Evolutionary conservation across 2,888 invertebrate genomes (phyloP).

Genomic region (Cremastobaeus sp.): DNA sequence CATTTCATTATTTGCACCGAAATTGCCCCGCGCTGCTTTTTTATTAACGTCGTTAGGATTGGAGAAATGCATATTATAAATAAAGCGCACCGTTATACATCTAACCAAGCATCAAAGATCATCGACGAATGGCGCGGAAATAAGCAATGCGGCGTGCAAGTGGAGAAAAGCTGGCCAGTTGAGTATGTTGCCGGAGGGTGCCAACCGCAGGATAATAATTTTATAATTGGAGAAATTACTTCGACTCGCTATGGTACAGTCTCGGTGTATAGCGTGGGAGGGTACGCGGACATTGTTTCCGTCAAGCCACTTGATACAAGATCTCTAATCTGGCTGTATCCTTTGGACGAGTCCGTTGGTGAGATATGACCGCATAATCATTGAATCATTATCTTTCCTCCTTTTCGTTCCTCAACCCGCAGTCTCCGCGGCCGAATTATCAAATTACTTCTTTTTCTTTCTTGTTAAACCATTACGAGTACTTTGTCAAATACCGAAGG

Average conservation of each 20-base stretch:
- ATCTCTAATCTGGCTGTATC: slow-evolving; percentile 70
- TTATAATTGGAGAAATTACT: slow-evolving; percentile 78
- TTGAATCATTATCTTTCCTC: slow-evolving; percentile 76
- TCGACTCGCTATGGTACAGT: slow-evolving; percentile 75
- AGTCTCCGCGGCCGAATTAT: slow-evolving; percentile 71
- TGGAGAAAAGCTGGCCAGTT: slow-evolving; percentile 65
- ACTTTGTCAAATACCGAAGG: slow-evolving; percentile 69
- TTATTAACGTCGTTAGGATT: slow-evolving; percentile 4
- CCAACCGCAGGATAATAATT: slow-evolving; percentile 78
- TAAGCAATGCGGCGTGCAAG: slow-evolving; percentile 65
- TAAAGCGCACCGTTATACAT: slow-evolving; percentile 45
- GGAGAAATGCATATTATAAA: slow-evolving; percentile 30
- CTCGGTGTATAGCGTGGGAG: slow-evolving; percentile 75
- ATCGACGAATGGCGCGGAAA: slow-evolving; percentile 57
- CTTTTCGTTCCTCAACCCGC: slow-evolving; percentile 57
- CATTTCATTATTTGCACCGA: too few species aligned
- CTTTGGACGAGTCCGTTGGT: slow-evolving; percentile 71
- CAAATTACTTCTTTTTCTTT: slow-evolving; percentile 74
- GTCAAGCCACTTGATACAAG: slow-evolving; percentile 66
- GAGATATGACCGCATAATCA: slow-evolving; percentile 77
- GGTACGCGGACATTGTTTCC: slow-evolving; percentile 74
- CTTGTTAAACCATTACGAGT: slow-evolving; percentile 74
- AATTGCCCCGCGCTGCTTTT: too few species aligned
- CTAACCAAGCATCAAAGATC: slow-evolving; percentile 56
- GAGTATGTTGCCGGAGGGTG: slow-evolving; percentile 77